phyloP scores from a whole-genome alignment of 2,113 vertebrate species.

The Sitta europaea region DNA sequence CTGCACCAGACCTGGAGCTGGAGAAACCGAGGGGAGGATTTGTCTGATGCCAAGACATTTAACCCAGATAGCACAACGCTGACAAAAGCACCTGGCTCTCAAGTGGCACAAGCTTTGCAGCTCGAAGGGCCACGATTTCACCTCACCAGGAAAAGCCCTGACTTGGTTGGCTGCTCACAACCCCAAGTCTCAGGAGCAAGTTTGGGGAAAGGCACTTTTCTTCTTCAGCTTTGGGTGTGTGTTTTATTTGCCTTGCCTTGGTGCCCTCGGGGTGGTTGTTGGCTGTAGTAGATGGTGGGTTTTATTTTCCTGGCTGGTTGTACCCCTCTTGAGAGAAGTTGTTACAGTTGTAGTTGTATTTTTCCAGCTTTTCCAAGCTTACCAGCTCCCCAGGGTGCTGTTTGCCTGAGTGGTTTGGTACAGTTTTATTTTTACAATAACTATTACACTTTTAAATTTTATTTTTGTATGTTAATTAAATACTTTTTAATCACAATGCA shows the following conservation, averaged over 20 bases:
- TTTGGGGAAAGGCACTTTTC: background rate
- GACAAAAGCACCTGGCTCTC: background rate
- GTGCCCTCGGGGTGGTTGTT: background rate
- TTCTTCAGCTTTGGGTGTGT: background rate
- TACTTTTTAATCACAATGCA: slow-evolving; percentile 44
- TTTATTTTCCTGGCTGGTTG: slow-evolving; percentile 54
- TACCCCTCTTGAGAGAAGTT: slow-evolving; percentile 9
- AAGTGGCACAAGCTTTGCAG: fast-evolving
- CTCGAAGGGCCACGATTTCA: background rate
- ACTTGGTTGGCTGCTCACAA: background rate
- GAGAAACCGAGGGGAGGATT: background rate
- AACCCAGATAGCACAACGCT: background rate
- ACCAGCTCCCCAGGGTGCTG: slow-evolving; percentile 4
- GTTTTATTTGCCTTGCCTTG: background rate
- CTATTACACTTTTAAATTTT: slow-evolving; percentile 65
- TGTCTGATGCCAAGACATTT: background rate
- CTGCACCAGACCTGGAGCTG: fast-evolving
- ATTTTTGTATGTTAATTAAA: slow-evolving; percentile 74
- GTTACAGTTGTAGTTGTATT: slow-evolving; percentile 22
- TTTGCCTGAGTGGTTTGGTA: slow-evolving; percentile 59
- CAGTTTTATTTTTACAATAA: slow-evolving; percentile 63
- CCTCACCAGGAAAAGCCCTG: background rate
- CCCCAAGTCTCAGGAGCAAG: background rate
- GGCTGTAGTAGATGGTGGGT: background rate
- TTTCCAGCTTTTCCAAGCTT: slow-evolving; percentile 51